A percentile compares a stretch with the other conserved stretches of the same genome.
Evolutionary conservation across 2,888 invertebrate genomes (phyloP).

Genomic region (Chydorus sphaericus): DNA sequence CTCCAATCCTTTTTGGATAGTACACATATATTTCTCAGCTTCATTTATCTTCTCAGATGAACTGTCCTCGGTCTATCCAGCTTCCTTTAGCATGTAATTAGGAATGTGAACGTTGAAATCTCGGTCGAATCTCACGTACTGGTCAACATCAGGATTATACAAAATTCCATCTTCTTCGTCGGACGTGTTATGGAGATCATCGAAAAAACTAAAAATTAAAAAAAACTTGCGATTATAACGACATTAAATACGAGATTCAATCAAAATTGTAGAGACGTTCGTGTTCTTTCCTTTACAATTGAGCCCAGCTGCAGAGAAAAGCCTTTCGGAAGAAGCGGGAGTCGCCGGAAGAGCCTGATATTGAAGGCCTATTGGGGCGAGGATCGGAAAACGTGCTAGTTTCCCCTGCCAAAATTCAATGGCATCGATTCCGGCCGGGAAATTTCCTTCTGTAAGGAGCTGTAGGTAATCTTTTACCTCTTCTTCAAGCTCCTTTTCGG

Average conservation of each 20-base stretch:
- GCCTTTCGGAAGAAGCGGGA: neutral
- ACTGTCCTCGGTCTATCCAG: no score
- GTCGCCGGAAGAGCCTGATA: neutral
- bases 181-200: no score
- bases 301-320: neutral
- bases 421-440: neutral
- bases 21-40: no score
- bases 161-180: no score
- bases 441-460: neutral
- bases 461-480: neutral
- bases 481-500: neutral
- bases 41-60: no score
- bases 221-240: neutral
- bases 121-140: no score
- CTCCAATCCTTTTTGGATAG: no score
- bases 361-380: neutral
- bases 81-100: no score
- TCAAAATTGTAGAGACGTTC: neutral
- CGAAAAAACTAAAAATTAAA: no score
- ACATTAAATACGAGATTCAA: neutral
- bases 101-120: no score
- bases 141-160: no score
- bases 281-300: neutral
- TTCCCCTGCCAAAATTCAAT: neutral
- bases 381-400: neutral